Percentiles rank a stretch among this genome's conserved stretches.
Conservation (phyloP, 2,797 vertebrate genomes). For the Mormyrus hasselquistii region DNA sequence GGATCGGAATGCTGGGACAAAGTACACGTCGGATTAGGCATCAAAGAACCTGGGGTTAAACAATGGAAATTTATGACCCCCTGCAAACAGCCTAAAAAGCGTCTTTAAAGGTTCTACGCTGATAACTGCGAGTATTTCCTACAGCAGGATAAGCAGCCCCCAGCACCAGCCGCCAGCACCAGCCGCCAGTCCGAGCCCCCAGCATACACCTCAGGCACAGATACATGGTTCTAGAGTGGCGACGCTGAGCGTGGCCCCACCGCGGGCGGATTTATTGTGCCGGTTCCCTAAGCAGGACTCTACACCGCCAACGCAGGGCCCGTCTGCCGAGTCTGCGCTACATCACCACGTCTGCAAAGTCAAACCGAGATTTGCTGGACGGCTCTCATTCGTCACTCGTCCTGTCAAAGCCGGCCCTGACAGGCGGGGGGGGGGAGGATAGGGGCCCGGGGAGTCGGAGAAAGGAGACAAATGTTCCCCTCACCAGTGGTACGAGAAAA, state of each 20-base stretch:
- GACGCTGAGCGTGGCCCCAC: neutral
- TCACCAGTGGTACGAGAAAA: neutral
- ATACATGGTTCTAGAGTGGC: neutral
- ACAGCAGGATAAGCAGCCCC: conserved; percentile 26
- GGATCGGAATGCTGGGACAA: conserved; percentile 17
- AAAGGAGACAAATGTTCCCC: neutral
- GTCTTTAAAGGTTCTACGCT: conserved; percentile 52
- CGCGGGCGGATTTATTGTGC: neutral
- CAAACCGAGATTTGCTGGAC: neutral
- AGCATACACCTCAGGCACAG: conserved; percentile 38
- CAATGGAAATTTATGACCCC: conserved; percentile 53
- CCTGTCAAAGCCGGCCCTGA: neutral
- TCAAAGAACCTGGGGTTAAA: conserved; percentile 58
- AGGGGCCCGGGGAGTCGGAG: neutral
- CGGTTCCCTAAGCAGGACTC: neutral
- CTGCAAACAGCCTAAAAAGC: conserved; percentile 52
- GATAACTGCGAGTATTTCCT: conserved; percentile 44
- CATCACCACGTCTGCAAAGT: neutral
- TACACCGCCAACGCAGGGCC: neutral
- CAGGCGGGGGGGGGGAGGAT: neutral
- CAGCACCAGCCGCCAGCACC: neutral
- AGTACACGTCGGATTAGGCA: conserved; percentile 58
- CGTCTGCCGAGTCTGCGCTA: neutral
- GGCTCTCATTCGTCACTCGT: neutral
- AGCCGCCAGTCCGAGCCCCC: conserved; percentile 15